These are phyloP conservation scores for Serripes groenlandicus DNA, from an alignment of 2,888 invertebrate species.

Conservation along the genomic window DNA sequence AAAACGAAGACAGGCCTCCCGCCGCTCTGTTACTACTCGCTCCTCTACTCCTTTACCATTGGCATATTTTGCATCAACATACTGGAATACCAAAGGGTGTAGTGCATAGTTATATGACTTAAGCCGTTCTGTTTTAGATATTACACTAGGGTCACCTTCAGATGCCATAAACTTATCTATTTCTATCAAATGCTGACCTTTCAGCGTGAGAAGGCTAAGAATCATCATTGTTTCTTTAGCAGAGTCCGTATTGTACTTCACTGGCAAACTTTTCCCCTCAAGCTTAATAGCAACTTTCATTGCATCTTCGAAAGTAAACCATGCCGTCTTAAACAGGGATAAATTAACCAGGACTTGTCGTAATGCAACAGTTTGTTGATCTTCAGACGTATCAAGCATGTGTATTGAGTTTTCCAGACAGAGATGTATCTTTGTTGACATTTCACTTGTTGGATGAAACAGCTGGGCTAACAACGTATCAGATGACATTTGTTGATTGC, in stretches of 20 bases:
- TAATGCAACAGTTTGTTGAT: neutral
- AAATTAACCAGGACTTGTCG: constrained; percentile 13
- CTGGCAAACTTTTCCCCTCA: neutral
- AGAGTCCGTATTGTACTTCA: neutral
- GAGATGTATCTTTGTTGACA: neutral
- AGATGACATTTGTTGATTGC: neutral
- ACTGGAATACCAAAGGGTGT: constrained; percentile 27
- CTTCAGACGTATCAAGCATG: neutral
- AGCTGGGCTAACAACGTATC: no score
- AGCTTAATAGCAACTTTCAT: neutral
- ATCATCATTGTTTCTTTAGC: neutral
- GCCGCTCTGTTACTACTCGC: neutral
- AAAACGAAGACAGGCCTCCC: neutral
- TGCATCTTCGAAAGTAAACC: constrained; percentile 15
- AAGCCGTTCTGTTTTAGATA: neutral
- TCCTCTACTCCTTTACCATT: neutral
- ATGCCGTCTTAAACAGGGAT: constrained; percentile 15
- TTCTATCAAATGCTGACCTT: constrained; percentile 2
- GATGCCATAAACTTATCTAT: neutral
- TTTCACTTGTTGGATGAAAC: neutral
- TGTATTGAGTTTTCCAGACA: neutral
- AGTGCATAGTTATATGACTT: constrained; percentile 15
- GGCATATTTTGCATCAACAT: neutral
- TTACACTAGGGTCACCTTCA: neutral
- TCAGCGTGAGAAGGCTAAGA: neutral